Evolutionary conservation across 1,140 invertebrate genomes (phyloP), one percentile per base, ranked within the genome.

Genomic region (Aradophagus sp.): DNA sequence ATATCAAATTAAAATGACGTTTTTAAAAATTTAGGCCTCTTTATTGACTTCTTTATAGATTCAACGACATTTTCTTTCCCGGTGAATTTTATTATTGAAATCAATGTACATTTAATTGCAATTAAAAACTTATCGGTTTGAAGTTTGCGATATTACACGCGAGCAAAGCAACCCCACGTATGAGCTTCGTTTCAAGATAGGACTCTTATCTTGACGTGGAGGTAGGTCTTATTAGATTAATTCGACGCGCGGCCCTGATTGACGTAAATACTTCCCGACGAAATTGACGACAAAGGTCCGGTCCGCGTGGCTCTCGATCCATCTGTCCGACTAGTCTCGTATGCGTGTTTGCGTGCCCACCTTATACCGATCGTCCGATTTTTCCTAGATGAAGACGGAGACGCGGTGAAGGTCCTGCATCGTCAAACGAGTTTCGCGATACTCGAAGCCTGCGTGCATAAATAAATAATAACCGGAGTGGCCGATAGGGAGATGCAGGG

Each of bases 401-500:
- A 74, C 56, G 66, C 66, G 56, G 66, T 70, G 66, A 78, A 78
- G 73, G 66, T 73, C 74, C 70, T 74, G 29, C 45, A 74, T 77
- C 63, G 77, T 78, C 76, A 81, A 84, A 84, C 82, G 74, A 74
- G 83, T 84, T 84, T 80, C 52, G 52, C 62, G 75, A 73, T 78
- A 67, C 69, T 61, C 63, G 70, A 68, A 53, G 62, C 63, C 59
- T 77, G 72, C 63, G 73, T 75, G 77, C 77, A 83, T 83, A 82
- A 82, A 82, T 81, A 82, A 84, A 83, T 83, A 83, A 83, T 83
- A 82, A 85, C 77, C 77, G 65, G 72, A 69, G 71, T 68, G 72
- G 65, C 74, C 67, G 69, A 62, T 70, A 47, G 52, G 44, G 48
- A 75, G 69, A 81, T 76, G 73, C 44, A 69, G 70, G 56, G 70